Conservation (phyloP, 2,888 invertebrate genomes). For the Lasius platythorax region DNA sequence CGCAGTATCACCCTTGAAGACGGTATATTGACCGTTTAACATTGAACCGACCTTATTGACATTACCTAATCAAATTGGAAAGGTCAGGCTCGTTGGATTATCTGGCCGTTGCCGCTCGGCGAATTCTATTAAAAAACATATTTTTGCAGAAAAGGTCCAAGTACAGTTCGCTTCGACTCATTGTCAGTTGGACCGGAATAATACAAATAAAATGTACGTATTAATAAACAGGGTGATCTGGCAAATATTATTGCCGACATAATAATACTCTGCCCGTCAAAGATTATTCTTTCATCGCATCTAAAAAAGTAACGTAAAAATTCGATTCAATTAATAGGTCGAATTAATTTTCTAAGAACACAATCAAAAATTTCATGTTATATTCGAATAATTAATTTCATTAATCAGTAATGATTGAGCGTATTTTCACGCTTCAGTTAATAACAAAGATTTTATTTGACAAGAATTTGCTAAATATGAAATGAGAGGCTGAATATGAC, state of each 20-base stretch:
- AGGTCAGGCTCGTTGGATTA: constrained; percentile 81
- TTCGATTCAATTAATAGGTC: not conserved
- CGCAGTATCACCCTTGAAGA: constrained; percentile 51
- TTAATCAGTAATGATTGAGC: not conserved
- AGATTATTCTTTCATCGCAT: constrained; percentile 19
- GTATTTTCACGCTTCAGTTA: not conserved
- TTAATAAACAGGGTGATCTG: constrained; percentile 8
- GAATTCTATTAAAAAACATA: constrained; percentile 72
- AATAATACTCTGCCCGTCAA: not conserved
- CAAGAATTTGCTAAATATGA: not conserved
- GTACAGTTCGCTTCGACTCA: constrained; percentile 26
- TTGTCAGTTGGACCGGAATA: constrained; percentile 14
- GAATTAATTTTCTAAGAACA: not conserved
- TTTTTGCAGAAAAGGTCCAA: constrained; percentile 67
- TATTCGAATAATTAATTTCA: not conserved
- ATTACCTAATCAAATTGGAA: constrained; percentile 82
- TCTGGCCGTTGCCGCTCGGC: constrained; percentile 58
- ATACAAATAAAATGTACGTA: constrained; percentile 35
- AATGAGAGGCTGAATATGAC: not conserved
- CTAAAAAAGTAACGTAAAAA: not conserved
- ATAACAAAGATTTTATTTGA: not conserved
- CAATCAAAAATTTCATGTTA: not conserved
- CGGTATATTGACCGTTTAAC: constrained; percentile 76
- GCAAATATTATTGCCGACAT: not conserved
- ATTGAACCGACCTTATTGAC: constrained; percentile 83